Evolutionary conservation across 2,797 vertebrate genomes (phyloP).

Genomic region (Sylvia borin): DNA sequence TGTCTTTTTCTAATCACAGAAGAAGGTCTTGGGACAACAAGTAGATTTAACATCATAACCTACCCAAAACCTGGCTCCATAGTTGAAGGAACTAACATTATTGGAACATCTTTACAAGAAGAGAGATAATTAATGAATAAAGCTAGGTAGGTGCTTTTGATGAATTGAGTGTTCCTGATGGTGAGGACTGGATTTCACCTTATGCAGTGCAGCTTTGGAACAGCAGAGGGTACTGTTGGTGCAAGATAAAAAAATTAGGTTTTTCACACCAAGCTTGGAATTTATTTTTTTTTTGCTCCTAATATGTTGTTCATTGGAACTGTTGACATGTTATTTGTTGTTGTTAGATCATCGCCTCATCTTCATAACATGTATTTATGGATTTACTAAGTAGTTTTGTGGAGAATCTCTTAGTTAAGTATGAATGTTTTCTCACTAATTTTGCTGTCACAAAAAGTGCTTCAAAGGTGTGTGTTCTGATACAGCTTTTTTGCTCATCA

Average conservation of each 20-base stretch:
- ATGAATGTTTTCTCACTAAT: not conserved
- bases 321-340: not conserved
- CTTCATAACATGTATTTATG: not conserved
- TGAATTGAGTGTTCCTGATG: not conserved
- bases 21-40: not conserved
- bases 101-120: not conserved
- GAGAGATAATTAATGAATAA: not conserved
- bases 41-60: not conserved
- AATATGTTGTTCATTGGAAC: not conserved
- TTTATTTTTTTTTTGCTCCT: not conserved
- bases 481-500: not conserved
- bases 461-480: not conserved
- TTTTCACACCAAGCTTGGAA: not conserved
- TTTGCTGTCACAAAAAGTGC: not conserved
- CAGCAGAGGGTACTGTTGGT: constrained; percentile 66
- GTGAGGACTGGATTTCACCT: not conserved
- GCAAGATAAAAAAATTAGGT: not conserved
- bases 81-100: not conserved
- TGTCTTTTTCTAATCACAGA: not conserved
- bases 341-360: fast-evolving
- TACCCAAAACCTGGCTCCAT: not conserved
- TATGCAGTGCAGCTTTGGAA: not conserved
- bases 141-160: not conserved
- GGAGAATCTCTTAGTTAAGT: not conserved
- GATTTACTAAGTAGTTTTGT: not conserved